Evolutionary conservation across 2,888 invertebrate species (phyloP).

Genomic region (Drosophila imparisetae): DNA sequence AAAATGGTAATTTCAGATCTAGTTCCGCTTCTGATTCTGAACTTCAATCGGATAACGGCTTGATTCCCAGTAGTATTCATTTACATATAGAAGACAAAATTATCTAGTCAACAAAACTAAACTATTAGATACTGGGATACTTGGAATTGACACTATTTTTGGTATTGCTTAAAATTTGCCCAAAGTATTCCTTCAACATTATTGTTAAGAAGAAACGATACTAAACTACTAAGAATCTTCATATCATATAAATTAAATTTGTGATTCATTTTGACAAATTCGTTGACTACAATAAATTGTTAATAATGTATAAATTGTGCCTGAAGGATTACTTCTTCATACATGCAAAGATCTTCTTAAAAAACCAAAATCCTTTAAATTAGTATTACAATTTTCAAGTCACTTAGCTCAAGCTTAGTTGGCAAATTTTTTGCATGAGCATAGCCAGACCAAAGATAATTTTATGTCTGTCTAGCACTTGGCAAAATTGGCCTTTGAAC

Average conservation of each 20-base stretch:
- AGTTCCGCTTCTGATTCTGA: not conserved
- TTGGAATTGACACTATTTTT: not conserved
- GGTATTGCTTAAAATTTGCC: not conserved
- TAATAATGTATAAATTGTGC: not conserved
- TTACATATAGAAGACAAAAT: not conserved
- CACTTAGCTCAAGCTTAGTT: not conserved
- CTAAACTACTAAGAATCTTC: not conserved
- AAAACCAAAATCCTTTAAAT: not conserved
- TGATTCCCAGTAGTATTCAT: not conserved
- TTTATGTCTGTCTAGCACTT: conserved; percentile 8
- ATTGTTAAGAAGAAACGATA: not conserved
- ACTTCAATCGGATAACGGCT: not conserved
- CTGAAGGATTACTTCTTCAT: not conserved
- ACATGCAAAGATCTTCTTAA: not conserved
- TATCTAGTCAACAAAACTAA: not conserved
- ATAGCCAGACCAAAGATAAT: conserved; percentile 12
- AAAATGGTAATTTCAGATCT: not conserved
- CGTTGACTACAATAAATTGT: not conserved
- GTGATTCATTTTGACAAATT: not conserved
- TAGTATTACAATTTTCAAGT: not conserved
- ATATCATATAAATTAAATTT: not conserved
- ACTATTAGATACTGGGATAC: not conserved
- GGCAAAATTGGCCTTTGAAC: conserved; percentile 11
- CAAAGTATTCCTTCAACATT: not conserved
- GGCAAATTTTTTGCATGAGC: conserved; percentile 12